Conservation (phyloP, 1,140 invertebrate genomes). For the Aphaenogaster floridana region DNA sequence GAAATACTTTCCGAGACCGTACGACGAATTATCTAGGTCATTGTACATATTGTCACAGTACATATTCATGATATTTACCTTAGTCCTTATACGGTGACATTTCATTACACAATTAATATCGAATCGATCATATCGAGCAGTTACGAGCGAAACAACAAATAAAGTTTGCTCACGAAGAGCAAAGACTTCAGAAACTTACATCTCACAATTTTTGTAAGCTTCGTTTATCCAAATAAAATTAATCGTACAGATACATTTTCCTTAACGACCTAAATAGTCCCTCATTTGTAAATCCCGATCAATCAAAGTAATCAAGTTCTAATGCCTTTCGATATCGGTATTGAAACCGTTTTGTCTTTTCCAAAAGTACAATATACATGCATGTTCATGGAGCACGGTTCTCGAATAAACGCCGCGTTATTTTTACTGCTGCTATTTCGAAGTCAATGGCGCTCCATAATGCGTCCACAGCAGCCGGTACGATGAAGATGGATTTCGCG, state of each 20-base stretch:
- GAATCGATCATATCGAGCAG: neutral
- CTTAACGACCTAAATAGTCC: neutral
- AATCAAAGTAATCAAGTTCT: conserved; percentile 10
- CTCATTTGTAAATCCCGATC: neutral
- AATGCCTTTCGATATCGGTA: neutral
- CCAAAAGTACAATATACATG: neutral
- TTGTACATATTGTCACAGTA: neutral
- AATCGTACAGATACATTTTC: neutral
- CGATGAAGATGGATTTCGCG: conserved; percentile 38
- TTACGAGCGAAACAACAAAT: neutral
- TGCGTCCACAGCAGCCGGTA: neutral
- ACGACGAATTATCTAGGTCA: neutral
- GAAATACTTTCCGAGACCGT: neutral
- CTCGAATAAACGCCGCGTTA: conserved; percentile 18
- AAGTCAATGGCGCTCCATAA: conserved; percentile 26
- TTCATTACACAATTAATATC: neutral
- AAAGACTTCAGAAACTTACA: neutral
- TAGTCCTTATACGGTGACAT: neutral
- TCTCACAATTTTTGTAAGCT: neutral
- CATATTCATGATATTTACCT: neutral
- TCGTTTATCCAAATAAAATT: neutral
- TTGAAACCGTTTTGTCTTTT: conserved; percentile 11
- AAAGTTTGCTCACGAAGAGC: neutral
- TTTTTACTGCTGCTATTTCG: conserved; percentile 34
- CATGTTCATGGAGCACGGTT: neutral